Evolutionary conservation across 2,113 vertebrate species (phyloP), one percentile per base, ranked within the genome.

Genomic region (Catharus minimus): DNA sequence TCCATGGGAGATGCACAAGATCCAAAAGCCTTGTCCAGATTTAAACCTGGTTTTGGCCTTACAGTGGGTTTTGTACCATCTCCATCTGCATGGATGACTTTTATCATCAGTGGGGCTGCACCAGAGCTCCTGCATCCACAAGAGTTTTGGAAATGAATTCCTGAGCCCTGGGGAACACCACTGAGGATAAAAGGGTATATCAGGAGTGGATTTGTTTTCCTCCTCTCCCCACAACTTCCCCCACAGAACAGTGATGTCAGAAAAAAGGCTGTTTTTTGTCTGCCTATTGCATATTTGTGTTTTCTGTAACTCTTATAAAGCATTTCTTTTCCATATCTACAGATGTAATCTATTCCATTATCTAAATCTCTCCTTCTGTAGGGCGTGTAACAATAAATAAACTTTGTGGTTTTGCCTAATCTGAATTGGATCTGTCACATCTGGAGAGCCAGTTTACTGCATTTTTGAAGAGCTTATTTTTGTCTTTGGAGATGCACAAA

Each of bases 401-500:
- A 52, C 44, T 53, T 53, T 57, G 36, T 0, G 2, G 15, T 20
- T 78, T 78, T 88, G 15, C n/a, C 15, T 64, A 57, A 88, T 88
- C 76, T 81, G 88, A 65, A 64, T 71, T 74, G 56, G 72, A 80
- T 71, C 39, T 67, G 61, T 74, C 75, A 80, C 65, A 86, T 91
- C 71, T 83, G 82, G 57, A 67, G 41, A 78, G 39, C 10, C 36
- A 71, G n/a, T 43, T 71, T 41, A 38, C 18, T 83, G 41, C 6
- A 6, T 74, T 78, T 92, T 77, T 83, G 30, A 75, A 90, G 52
- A 84, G 53, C 1, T 1, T 33, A 26, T 53, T 90, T 95, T 91
- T 89, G 32, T 86, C 60, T 94, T 83, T 91, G 57, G 68, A 94
- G 52, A 91, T 33, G 65, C 7, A 78, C 41, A 88, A 88, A 83